Conservation (phyloP, 2,888 invertebrate species). For the Tigriopus californicus region DNA sequence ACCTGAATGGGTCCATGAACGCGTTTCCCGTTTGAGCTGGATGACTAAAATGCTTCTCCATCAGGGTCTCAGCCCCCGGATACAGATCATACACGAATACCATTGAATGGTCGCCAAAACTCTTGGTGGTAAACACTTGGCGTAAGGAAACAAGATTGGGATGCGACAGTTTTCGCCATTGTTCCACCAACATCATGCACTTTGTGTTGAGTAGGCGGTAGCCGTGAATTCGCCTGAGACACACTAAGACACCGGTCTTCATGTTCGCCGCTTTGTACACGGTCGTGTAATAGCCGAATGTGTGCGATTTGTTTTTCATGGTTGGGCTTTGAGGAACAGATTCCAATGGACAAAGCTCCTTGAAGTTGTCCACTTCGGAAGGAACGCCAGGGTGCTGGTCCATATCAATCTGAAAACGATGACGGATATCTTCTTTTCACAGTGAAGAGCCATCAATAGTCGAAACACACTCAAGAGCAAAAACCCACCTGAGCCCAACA, state of each 20-base stretch:
- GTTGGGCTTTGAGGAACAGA: slow-evolving; percentile 30
- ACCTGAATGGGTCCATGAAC: slow-evolving; percentile 16
- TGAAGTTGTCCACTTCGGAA: slow-evolving; percentile 70
- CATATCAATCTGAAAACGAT: slow-evolving; percentile 1
- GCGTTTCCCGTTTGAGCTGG: slow-evolving; percentile 8
- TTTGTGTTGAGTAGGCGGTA: slow-evolving; percentile 56
- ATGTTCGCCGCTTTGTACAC: slow-evolving; percentile 75
- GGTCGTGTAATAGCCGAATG: slow-evolving; percentile 54
- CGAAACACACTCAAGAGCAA: not conserved
- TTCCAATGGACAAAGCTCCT: slow-evolving; percentile 69
- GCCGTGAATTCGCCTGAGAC: slow-evolving; percentile 71
- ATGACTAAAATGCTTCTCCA: slow-evolving; percentile 53
- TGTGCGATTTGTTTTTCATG: slow-evolving; percentile 38
- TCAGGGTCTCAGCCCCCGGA: slow-evolving; percentile 69
- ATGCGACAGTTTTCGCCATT: slow-evolving; percentile 88
- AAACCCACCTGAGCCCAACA: not conserved
- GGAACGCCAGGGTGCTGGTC: slow-evolving; percentile 42
- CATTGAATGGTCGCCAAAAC: slow-evolving; percentile 35
- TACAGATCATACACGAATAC: slow-evolving; percentile 91
- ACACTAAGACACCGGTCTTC: slow-evolving; percentile 66
- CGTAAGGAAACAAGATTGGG: slow-evolving; percentile 80
- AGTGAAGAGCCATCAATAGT: not conserved
- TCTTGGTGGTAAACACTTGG: slow-evolving; percentile 32
- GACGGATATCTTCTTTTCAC: not conserved
- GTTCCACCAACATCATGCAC: slow-evolving; percentile 63